Percentiles rank a stretch among this genome's conserved stretches.
These are phyloP conservation scores for Mylabris sibirica DNA, from an alignment of 2,888 invertebrate species.

Conservation along the genomic window DNA sequence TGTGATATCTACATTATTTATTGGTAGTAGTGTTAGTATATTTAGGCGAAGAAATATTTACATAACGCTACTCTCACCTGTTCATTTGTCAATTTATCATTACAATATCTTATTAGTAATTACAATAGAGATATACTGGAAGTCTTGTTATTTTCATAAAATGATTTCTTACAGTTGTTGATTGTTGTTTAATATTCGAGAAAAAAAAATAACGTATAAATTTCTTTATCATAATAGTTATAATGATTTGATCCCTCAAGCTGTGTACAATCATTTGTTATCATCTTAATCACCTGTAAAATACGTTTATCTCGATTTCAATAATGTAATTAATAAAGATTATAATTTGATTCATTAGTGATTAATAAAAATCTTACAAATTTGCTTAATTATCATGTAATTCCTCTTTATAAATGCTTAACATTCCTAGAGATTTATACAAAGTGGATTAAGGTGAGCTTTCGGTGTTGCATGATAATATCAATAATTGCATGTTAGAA, in stretches of 20 bases:
- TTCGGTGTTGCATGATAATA: conserved; percentile 35
- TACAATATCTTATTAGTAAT: not conserved
- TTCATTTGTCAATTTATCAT: not conserved
- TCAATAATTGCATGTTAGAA: not conserved
- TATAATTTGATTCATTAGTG: conserved; percentile 43
- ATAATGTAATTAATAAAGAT: conserved; percentile 19
- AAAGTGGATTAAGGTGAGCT: conserved; percentile 37
- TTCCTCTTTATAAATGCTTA: conserved; percentile 27
- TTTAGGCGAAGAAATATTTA: conserved; percentile 15
- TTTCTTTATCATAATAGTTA: conserved; percentile 24
- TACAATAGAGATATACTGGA: conserved; percentile 12
- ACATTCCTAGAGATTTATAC: conserved; percentile 13
- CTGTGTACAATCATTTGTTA: conserved; percentile 56
- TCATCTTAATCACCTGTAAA: conserved; percentile 35
- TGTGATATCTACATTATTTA: conserved; percentile 48
- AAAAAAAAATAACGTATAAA: conserved; percentile 15
- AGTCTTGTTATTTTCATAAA: conserved; percentile 22
- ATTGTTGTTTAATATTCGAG: conserved; percentile 24
- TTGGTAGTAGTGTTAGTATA: conserved; percentile 41
- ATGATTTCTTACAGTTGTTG: conserved; percentile 19
- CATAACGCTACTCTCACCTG: conserved; percentile 7
- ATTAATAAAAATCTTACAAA: conserved; percentile 53
- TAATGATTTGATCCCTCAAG: conserved; percentile 28
- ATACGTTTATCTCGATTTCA: conserved; percentile 37
- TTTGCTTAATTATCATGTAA: conserved; percentile 48